Conservation (phyloP, 2,888 invertebrate genomes). For the Allophyes oxyacanthae region DNA sequence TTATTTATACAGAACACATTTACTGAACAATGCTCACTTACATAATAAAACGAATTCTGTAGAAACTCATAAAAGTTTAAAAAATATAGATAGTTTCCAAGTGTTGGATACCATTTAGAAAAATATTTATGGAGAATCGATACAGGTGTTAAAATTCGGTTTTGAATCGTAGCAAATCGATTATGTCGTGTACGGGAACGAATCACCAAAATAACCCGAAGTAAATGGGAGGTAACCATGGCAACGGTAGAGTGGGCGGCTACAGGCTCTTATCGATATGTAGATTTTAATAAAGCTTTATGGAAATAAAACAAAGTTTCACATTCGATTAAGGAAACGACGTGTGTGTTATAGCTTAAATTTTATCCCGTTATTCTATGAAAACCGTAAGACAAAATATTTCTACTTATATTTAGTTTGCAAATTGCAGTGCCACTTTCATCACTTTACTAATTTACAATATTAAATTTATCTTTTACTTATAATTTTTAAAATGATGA, state of each 20-base stretch:
- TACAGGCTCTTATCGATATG: slow-evolving; percentile 40
- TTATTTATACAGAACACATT: slow-evolving; percentile 41
- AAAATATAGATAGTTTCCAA: slow-evolving; percentile 23
- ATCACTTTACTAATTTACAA: no score
- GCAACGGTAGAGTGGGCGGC: slow-evolving; percentile 54
- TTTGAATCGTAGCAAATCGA: slow-evolving; percentile 74
- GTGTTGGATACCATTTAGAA: slow-evolving; percentile 32
- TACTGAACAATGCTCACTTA: slow-evolving; percentile 29
- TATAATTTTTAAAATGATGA: no score
- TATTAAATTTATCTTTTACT: no score
- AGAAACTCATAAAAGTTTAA: slow-evolving; percentile 29
- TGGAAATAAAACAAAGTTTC: slow-evolving; percentile 31
- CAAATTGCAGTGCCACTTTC: not conserved
- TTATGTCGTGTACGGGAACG: slow-evolving; percentile 68
- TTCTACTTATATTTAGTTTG: not conserved
- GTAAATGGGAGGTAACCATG: slow-evolving; percentile 61
- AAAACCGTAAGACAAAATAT: not conserved
- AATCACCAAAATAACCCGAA: slow-evolving; percentile 65
- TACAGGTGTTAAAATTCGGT: slow-evolving; percentile 60
- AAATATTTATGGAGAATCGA: slow-evolving; percentile 48
- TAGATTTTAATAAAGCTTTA: slow-evolving; percentile 48
- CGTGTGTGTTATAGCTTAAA: slow-evolving; percentile 24
- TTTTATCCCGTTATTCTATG: slow-evolving; percentile 14
- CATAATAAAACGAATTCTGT: slow-evolving; percentile 32
- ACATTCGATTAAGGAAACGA: slow-evolving; percentile 41